Percentiles rank a stretch among this genome's conserved stretches.
These are phyloP conservation scores for Nephrotoma flavescens DNA, from an alignment of 2,888 invertebrate genomes.

Conservation along the genomic window DNA sequence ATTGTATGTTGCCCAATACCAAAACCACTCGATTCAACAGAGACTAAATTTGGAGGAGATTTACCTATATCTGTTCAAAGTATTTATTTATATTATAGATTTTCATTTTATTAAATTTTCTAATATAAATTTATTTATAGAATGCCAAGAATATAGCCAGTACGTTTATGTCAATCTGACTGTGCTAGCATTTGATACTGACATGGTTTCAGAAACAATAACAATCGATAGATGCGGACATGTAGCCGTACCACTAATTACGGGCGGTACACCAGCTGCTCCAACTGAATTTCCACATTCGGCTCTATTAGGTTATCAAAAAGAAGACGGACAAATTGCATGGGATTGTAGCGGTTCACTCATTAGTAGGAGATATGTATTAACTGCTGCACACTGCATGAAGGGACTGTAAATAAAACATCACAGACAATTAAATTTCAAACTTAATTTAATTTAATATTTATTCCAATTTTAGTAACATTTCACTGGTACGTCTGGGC, in stretches of 20 bases:
- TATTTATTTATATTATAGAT: too few relatives aligned
- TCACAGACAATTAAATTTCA: not conserved
- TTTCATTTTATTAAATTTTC: too few relatives aligned
- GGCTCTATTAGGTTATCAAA: not conserved
- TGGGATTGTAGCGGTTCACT: not conserved
- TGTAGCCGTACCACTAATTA: constrained; percentile 15
- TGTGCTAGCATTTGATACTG: too few relatives aligned
- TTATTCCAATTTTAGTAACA: constrained; percentile 12
- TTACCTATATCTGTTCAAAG: too few relatives aligned
- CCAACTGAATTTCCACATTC: not conserved
- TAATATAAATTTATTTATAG: too few relatives aligned
- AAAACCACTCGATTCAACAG: too few relatives aligned
- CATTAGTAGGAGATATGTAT: not conserved
- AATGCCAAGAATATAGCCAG: too few relatives aligned
- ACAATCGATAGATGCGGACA: constrained; percentile 10
- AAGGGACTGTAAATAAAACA: not conserved
- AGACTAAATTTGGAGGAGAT: too few relatives aligned
- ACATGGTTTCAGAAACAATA: too few relatives aligned
- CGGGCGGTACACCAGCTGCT: constrained; percentile 11
- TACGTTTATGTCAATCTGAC: too few relatives aligned
- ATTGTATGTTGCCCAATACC: not conserved
- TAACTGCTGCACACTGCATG: not conserved
- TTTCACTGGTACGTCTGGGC: constrained; percentile 16
- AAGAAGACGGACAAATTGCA: not conserved
- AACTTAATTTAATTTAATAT: not conserved